Percentiles rank a stretch among this genome's conserved stretches.
phyloP scores from a whole-genome alignment of 2,888 invertebrate genomes.

The Pristionchus japonicus region DNA sequence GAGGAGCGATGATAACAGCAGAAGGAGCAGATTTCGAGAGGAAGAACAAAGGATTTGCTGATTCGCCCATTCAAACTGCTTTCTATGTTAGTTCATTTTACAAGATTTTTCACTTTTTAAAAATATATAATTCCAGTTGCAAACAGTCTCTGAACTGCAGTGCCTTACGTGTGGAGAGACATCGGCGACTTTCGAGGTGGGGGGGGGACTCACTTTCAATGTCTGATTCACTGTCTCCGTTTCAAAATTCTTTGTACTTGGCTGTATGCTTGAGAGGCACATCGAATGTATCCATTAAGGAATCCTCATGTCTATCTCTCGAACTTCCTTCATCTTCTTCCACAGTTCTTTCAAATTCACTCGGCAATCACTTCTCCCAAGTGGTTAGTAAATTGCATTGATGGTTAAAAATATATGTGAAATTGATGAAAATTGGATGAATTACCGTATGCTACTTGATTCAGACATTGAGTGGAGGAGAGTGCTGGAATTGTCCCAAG shows the following conservation, averaged over 20 bases:
- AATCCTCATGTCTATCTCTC: slow-evolving; percentile 41
- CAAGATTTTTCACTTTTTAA: background rate
- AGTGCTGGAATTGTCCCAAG: slow-evolving; percentile 69
- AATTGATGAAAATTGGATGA: no score
- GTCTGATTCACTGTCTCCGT: no score
- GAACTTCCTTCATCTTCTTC: slow-evolving; percentile 10
- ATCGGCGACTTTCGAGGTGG: slow-evolving; percentile 69
- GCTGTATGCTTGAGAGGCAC: no score
- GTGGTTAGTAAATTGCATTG: background rate
- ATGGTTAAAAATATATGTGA: no score
- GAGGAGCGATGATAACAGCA: slow-evolving; percentile 55
- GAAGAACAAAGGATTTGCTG: slow-evolving; percentile 57
- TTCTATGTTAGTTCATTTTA: slow-evolving; percentile 64
- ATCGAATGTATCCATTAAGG: background rate
- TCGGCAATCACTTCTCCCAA: slow-evolving; percentile 15
- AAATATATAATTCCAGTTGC: slow-evolving; percentile 55
- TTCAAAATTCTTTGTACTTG: no score
- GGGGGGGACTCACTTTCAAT: no score
- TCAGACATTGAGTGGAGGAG: slow-evolving; percentile 62
- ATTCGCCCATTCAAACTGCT: slow-evolving; percentile 66
- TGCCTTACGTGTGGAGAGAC: slow-evolving; percentile 61
- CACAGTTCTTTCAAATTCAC: background rate
- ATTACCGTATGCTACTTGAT: background rate
- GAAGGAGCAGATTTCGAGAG: slow-evolving; percentile 62
- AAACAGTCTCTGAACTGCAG: slow-evolving; percentile 63